A percentile compares a stretch with the other conserved stretches of the same genome.
Evolutionary conservation across 2,888 invertebrate species (phyloP).

Genomic region (Agriopis marginaria): DNA sequence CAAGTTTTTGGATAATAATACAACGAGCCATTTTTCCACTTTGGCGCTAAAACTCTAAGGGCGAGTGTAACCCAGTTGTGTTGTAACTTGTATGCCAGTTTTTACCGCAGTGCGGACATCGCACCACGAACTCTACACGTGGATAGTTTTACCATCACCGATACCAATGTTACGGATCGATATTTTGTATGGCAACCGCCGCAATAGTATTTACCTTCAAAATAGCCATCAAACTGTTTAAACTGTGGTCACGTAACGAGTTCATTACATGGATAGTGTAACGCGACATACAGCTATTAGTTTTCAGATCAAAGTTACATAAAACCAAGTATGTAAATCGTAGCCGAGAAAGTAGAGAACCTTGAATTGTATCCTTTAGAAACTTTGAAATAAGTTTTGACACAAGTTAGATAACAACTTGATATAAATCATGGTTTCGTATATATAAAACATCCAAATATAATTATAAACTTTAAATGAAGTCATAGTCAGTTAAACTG

Average conservation of each 20-base stretch:
- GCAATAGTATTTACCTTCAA: conserved; percentile 14
- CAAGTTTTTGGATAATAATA: too few species aligned
- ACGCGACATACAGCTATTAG: not conserved
- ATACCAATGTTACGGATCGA: conserved; percentile 26
- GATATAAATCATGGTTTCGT: not conserved
- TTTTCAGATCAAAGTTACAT: not conserved
- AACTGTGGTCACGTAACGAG: too few species aligned
- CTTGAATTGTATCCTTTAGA: not conserved
- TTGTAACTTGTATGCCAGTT: conserved; percentile 10
- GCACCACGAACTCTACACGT: conserved; percentile 41
- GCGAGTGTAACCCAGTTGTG: not conserved
- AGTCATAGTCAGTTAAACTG: conserved; percentile 2
- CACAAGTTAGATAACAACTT: not conserved
- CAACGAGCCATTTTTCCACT: too few species aligned
- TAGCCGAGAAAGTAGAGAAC: not conserved
- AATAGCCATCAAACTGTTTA: not conserved
- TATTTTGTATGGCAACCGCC: conserved; percentile 24
- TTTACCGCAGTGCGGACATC: conserved; percentile 46
- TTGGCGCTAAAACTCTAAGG: not conserved
- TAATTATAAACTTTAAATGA: not conserved
- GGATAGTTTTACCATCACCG: conserved; percentile 34
- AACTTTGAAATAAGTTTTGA: not conserved
- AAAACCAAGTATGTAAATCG: not conserved
- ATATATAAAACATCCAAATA: not conserved
- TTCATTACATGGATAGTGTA: not conserved